Percentiles rank a stretch among this genome's conserved stretches.
These are phyloP conservation scores for Beroe ovata DNA, from an alignment of 37 sponge, comb jelly and placozoan genomes.

Conservation along the genomic window DNA sequence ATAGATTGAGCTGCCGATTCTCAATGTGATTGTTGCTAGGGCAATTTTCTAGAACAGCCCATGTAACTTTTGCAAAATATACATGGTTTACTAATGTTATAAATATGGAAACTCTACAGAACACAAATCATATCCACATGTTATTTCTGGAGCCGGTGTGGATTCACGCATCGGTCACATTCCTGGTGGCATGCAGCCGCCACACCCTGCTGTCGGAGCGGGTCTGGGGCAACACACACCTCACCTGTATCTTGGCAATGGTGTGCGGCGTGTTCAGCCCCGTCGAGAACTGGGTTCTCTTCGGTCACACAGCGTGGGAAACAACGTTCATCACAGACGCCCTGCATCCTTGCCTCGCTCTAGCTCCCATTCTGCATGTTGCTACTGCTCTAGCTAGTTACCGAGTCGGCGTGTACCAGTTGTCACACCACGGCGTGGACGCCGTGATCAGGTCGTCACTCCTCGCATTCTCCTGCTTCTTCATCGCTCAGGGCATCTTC, in stretches of 20 bases:
- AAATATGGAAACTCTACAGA: too few species aligned
- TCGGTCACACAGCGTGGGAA: constrained; percentile 25
- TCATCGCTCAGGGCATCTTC: constrained; percentile 42
- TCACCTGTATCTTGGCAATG: background rate
- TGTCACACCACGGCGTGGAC: background rate
- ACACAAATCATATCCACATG: too few species aligned
- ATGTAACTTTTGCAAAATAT: too few species aligned
- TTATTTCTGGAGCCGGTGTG: background rate
- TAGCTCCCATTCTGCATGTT: constrained; percentile 25
- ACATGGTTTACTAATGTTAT: too few species aligned
- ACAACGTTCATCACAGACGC: background rate
- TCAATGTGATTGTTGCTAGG: too few species aligned
- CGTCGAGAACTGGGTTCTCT: constrained; percentile 53
- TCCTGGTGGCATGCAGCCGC: background rate
- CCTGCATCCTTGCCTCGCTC: background rate
- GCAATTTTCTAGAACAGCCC: too few species aligned
- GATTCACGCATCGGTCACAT: background rate
- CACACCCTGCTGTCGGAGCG: background rate
- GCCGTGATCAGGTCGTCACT: background rate
- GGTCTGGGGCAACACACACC: constrained; percentile 16
- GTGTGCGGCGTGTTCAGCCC: background rate
- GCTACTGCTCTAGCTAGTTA: background rate
- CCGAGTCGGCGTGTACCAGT: background rate
- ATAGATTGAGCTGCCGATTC: too few species aligned
- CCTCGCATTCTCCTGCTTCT: constrained; percentile 34